Conservation (phyloP, 2,888 invertebrate species). For the Drosophila conformis region DNA sequence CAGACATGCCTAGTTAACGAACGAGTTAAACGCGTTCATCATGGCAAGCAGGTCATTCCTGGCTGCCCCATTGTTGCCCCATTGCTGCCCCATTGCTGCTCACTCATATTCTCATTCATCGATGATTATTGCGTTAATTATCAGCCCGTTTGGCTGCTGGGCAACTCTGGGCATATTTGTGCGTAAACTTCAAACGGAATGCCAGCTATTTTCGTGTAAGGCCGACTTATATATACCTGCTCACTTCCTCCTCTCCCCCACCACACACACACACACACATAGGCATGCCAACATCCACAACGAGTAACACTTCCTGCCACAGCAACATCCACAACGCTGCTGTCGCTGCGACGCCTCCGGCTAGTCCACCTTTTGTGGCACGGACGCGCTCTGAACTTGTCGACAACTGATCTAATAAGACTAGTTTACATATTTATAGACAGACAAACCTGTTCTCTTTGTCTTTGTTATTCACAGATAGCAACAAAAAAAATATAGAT, state of each 20-base stretch:
- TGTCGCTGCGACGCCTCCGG: conserved; percentile 19
- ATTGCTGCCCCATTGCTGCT: conserved; percentile 9
- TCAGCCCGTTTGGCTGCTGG: conserved; percentile 56
- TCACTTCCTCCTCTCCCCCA: neutral
- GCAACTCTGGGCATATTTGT: conserved; percentile 62
- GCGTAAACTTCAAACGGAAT: conserved; percentile 82
- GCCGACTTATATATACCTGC: conserved; percentile 36
- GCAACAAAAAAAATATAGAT: neutral
- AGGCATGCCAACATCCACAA: conserved; percentile 42
- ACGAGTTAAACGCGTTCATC: conserved; percentile 72
- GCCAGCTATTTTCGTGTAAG: conserved; percentile 74
- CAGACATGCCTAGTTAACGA: conserved; percentile 38
- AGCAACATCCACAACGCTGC: neutral
- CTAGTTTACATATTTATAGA: neutral
- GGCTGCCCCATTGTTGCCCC: conserved; percentile 4
- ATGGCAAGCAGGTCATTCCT: conserved; percentile 61
- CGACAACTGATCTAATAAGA: conserved; percentile 72
- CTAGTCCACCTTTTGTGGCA: conserved; percentile 16
- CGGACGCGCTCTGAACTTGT: conserved; percentile 25
- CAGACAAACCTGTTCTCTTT: neutral
- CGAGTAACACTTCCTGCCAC: conserved; percentile 29
- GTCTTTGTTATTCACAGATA: neutral
- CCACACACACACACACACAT: conserved; percentile 11
- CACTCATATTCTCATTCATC: conserved; percentile 70
- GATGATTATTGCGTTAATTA: conserved; percentile 83